phyloP scores from a whole-genome alignment of 2,113 vertebrate genomes.

The Riparia riparia region DNA sequence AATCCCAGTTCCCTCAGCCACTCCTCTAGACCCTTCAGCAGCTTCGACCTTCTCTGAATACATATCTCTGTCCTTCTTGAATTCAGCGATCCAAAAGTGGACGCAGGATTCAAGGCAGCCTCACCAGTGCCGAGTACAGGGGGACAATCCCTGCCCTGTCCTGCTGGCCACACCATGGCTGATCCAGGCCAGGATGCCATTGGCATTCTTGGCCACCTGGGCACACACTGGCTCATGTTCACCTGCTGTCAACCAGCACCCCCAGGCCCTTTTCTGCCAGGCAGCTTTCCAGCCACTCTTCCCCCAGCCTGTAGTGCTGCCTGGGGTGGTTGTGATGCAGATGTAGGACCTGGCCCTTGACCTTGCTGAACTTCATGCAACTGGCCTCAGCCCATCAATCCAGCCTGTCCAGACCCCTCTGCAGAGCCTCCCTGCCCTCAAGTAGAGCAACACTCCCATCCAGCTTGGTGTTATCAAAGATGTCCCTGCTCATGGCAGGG shows the following conservation, averaged over 20 bases:
- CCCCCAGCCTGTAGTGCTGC: background rate
- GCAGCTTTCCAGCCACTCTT: background rate
- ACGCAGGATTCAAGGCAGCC: background rate
- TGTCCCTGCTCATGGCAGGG: background rate
- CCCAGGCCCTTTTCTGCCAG: background rate
- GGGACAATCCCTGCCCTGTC: background rate
- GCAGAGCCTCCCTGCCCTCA: background rate
- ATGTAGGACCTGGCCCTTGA: background rate
- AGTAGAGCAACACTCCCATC: background rate
- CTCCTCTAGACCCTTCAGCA: background rate
- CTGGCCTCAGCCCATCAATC: background rate
- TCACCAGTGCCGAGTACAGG: background rate
- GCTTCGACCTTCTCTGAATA: background rate
- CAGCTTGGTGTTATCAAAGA: background rate
- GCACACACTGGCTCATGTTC: background rate
- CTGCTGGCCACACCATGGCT: background rate
- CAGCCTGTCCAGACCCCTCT: background rate
- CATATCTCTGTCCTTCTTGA: background rate
- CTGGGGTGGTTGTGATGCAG: rapidly evolving
- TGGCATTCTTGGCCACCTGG: background rate
- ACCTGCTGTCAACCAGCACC: background rate
- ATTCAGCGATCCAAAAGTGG: background rate
- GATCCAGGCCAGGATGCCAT: too few species aligned
- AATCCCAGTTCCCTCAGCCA: background rate
- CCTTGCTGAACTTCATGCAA: background rate